These are phyloP conservation scores for Plebejus melissa DNA, from an alignment of 2,888 invertebrate species.

Conservation along the genomic window DNA sequence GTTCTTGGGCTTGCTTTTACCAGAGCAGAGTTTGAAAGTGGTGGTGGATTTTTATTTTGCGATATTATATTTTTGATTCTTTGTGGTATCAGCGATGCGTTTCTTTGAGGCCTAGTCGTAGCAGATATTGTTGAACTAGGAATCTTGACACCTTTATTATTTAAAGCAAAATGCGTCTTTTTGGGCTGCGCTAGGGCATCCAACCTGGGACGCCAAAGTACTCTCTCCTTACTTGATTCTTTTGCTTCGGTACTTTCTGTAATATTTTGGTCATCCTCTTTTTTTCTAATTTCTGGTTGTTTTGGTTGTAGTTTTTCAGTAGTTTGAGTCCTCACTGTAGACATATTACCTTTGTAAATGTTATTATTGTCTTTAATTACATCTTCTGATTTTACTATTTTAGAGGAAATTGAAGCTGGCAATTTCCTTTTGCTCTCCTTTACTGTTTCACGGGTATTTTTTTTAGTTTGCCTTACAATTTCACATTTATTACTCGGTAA, in stretches of 20 bases:
- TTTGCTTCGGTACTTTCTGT: slow-evolving; percentile 61
- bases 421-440: neutral
- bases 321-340: neutral
- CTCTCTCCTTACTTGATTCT: slow-evolving; percentile 47
- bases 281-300: slow-evolving; percentile 27
- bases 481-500: slow-evolving; percentile 49
- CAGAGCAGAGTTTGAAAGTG: slow-evolving; percentile 33
- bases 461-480: neutral
- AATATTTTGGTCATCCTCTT: slow-evolving; percentile 48
- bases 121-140: slow-evolving; percentile 43
- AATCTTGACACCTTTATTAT: slow-evolving; percentile 53
- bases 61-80: slow-evolving; percentile 36
- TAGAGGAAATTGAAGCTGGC: neutral
- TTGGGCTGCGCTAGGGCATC: slow-evolving; percentile 66
- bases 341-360: neutral
- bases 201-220: slow-evolving; percentile 62
- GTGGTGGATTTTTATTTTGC: slow-evolving; percentile 39
- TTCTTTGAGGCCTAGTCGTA: slow-evolving; percentile 49
- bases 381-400: neutral
- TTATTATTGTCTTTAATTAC: neutral
- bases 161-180: slow-evolving; percentile 56
- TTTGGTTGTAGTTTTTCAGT: neutral
- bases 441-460: neutral
- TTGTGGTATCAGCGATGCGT: slow-evolving; percentile 36
- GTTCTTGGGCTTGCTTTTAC: slow-evolving; percentile 32